Evolutionary conservation across 2,797 vertebrate genomes (phyloP).

Genomic region (Emys orbicularis): DNA sequence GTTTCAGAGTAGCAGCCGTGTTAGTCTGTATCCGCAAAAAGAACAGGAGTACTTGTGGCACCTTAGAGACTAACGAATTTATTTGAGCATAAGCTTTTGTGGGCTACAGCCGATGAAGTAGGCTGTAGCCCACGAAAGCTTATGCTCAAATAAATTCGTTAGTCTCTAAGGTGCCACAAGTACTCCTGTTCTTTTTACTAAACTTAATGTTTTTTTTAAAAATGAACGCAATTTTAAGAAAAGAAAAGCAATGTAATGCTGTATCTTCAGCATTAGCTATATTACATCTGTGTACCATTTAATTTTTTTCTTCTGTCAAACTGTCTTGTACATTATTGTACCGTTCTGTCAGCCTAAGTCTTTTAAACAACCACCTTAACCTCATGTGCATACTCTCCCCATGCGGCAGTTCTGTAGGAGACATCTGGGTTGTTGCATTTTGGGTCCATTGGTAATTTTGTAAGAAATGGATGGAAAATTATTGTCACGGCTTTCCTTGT

Average conservation of each 20-base stretch:
- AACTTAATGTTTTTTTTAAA: background rate
- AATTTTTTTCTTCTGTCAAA: background rate
- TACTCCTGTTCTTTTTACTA: too few relatives aligned
- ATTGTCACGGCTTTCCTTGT: background rate
- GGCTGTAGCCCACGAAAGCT: too few relatives aligned
- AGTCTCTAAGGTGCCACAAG: too few relatives aligned
- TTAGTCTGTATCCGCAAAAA: too few relatives aligned
- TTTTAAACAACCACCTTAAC: background rate
- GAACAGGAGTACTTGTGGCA: too few relatives aligned
- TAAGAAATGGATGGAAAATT: background rate
- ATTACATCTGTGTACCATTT: accelerated
- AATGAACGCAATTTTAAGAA: background rate
- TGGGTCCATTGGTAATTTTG: background rate
- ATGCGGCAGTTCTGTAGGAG: background rate
- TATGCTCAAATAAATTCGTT: too few relatives aligned
- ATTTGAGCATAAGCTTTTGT: too few relatives aligned
- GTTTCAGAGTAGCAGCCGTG: too few relatives aligned
- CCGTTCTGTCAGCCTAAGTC: background rate
- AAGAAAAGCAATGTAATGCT: background rate
- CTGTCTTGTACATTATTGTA: accelerated
- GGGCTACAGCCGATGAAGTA: too few relatives aligned
- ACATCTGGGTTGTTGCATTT: background rate
- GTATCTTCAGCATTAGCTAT: accelerated
- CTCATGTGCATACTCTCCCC: background rate
- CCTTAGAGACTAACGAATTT: too few relatives aligned